Conservation (phyloP, 2,797 vertebrate species). For the Anolis apletophallus region DNA sequence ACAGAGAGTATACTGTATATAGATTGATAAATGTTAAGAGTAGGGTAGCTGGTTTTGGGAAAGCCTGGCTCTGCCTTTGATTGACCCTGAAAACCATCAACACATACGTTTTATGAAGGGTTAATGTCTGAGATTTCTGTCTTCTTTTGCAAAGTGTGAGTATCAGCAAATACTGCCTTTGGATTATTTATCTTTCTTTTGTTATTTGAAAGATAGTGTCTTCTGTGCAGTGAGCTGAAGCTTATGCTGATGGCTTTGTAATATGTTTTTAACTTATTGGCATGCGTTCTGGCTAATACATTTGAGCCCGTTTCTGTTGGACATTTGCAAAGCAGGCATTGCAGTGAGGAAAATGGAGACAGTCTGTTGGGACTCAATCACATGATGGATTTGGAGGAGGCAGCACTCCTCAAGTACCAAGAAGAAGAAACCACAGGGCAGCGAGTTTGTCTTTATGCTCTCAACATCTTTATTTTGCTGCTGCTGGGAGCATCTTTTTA, state of each 20-base stretch:
- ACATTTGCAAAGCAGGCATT: not conserved
- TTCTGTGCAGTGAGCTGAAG: not conserved
- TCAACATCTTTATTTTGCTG: conserved; percentile 72
- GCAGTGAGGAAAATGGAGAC: not conserved
- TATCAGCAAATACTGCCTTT: conserved; percentile 5
- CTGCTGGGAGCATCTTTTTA: conserved; percentile 81
- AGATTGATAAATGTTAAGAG: too few relatives aligned
- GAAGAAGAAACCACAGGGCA: conserved; percentile 77
- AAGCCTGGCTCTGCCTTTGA: not conserved
- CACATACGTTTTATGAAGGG: not conserved
- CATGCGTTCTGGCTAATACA: not conserved
- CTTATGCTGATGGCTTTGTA: not conserved
- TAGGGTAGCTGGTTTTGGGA: not conserved
- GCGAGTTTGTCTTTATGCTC: conserved; percentile 71
- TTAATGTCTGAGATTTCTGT: not conserved
- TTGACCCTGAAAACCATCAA: not conserved
- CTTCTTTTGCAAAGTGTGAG: not conserved
- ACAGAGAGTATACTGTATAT: too few relatives aligned
- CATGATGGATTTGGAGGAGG: conserved; percentile 88
- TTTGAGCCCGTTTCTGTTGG: not conserved
- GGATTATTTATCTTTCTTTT: not conserved
- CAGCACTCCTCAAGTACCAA: conserved; percentile 69
- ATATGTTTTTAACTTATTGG: conserved; percentile 5
- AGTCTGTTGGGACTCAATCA: not conserved
- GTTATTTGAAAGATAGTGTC: not conserved